Base-by-base conservation (phyloP, 2,888 invertebrate species). In the Sceliomorpha sp. region DNA sequence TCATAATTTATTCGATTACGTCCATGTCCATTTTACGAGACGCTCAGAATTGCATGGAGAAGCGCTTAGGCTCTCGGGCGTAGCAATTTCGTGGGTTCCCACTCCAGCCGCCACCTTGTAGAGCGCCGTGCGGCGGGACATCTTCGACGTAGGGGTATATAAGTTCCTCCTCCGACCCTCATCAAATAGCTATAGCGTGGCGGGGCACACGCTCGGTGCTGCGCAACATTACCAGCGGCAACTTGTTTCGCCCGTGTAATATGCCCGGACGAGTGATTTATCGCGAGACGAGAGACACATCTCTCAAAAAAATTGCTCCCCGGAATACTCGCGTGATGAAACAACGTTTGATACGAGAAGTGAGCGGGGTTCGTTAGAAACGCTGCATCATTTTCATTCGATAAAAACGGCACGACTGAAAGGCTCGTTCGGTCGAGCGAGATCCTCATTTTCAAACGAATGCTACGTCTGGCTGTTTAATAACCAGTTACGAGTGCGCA, bases 1-100 rank as follows among this genome's bases (percentile, higher is more conserved):
- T 42, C 24, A 42, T 47, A 53, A 63, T 63, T 63, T 53, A 63
- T 55, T 63, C 47, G 53, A 63, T 63, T 63, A 53, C 62, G 53
- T 55, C 27, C 47, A 31, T 34, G 53, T 63, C 53, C 53, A 40
- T 53, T 63, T 63, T 47, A 47, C 47, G 27, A 15, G 10, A 13
- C 32, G 39, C 37, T 47, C 47, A 47, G 47, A 63, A 55, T 63
- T 63, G 47, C 62, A 53, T 34, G 27, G 34, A 6, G 31, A 37
- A 47, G 26, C 48, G 50, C 36, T 36, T 12, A 4, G 32, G 24
- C 10, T 27, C 27, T 26, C n/a, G n/a, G 48, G 14, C 26, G 48
- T 36, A 3, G 37, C 29, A 31, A 48, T 48, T 48, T 37, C 15
- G 24, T n/a, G 27, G 5, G 13, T 20, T 24, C 36, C 42, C 50